Percentiles rank a stretch among this genome's conserved stretches.
phyloP scores from a whole-genome alignment of 2,113 vertebrate genomes.

The Carollia perspicillata region DNA sequence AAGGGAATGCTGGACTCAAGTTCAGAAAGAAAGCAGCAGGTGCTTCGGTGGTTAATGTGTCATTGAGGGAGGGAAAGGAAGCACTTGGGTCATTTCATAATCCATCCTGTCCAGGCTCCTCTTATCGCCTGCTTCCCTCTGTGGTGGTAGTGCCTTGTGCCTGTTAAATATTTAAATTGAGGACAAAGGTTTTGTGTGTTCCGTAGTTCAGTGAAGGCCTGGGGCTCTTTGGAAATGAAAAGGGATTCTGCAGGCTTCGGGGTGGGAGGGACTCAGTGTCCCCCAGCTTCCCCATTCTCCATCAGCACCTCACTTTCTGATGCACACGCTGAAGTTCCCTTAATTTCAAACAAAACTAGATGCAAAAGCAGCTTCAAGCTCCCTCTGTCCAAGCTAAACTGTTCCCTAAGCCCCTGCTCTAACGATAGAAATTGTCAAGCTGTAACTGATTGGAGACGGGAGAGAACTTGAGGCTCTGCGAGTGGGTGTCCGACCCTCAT shows the following conservation, averaged over 20 bases:
- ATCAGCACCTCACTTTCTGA: neutral
- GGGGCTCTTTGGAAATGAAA: neutral
- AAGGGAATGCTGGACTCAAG: neutral
- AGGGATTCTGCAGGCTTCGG: neutral
- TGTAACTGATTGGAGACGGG: neutral
- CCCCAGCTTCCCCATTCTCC: fast-evolving
- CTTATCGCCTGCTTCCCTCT: neutral
- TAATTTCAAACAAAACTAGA: neutral
- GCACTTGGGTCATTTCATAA: neutral
- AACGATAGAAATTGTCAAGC: neutral
- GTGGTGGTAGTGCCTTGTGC: neutral
- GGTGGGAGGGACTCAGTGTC: neutral
- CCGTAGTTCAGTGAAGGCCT: neutral
- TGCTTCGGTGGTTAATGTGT: neutral
- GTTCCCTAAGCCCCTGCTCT: neutral
- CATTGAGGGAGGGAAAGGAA: neutral
- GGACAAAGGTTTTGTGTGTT: neutral
- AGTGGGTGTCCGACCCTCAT: fast-evolving
- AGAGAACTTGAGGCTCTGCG: neutral
- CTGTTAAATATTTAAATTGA: neutral
- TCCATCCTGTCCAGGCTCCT: neutral
- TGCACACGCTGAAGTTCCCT: neutral
- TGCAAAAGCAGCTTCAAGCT: neutral
- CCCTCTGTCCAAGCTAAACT: neutral
- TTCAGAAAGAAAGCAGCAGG: neutral